Evolutionary conservation across 2,888 invertebrate genomes (phyloP), one percentile per base, ranked within the genome.

Genomic region (Macrosoma leucophasiata): DNA sequence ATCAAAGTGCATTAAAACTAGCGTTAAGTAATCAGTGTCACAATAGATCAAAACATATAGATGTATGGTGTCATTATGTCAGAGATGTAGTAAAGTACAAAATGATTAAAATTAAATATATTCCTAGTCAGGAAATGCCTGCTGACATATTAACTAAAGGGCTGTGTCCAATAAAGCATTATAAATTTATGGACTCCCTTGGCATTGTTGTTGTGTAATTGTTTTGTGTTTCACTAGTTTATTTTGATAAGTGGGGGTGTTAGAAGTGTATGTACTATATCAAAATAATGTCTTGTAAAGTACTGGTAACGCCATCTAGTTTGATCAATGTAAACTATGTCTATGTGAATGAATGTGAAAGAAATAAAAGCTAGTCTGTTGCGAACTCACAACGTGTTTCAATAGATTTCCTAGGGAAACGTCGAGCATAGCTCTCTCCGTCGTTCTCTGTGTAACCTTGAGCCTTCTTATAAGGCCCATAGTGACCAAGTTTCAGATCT

Each of bases 71-170:
- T 34, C 29, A 39, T 13, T 34, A 28, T 28, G 19, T 30, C 13
- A 21, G 19, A 34, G 34, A 34, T 30, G 23, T 29, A 23, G 28
- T 35, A 11, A 31, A 31, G 13, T 6, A 23, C 23, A 35, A 39
- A 7, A 24, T 19, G 13, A 25, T 39, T 19, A 27, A 28, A 10
- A 23, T 31, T 34, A 2, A 13, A 21, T 26, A 39, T 24, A 14
- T 34, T 22, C 28, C 21, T 25, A 30, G 31, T 32, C 21, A 24
- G 23, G 26, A 38, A 12, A 41, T 41, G 41, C 23, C 29, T 22
- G 35, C 41, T 29, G 41, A 33, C 24, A 17, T 41, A 6, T 19
- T 41, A 10, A 41, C 37, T 14, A 41, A 41, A 29, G 29, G 29
- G 11, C 33, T 36, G 11, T 25, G 19, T 36, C 12, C 25, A 17